Percentiles rank a stretch among this genome's conserved stretches.
Conservation (phyloP, 1,140 invertebrate genomes). For the Polyergus mexicanus region DNA sequence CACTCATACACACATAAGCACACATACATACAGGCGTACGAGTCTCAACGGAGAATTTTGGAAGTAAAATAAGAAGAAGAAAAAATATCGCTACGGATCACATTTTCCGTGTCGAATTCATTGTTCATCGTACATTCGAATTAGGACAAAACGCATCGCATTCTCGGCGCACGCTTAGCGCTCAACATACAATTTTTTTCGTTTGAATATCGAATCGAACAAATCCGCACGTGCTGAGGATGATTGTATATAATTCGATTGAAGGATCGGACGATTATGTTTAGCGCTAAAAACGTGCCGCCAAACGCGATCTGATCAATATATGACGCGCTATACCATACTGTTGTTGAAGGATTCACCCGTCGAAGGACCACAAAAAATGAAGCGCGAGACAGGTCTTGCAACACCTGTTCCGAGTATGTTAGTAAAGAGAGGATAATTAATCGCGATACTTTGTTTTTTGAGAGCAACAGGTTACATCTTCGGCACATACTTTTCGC, state of each 20-base stretch:
- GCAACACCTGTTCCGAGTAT: background rate
- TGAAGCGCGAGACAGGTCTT: conserved; percentile 18
- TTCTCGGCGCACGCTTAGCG: conserved; percentile 7
- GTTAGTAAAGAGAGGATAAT: conserved; percentile 18
- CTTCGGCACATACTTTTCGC: conserved; percentile 58
- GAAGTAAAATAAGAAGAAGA: conserved; percentile 13
- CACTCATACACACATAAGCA: background rate
- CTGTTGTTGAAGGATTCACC: conserved; percentile 64
- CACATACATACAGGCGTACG: conserved; percentile 41
- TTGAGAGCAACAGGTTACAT: conserved; percentile 64
- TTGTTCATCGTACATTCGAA: conserved; percentile 47
- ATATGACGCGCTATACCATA: conserved; percentile 56
- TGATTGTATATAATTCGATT: background rate
- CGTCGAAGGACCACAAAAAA: conserved; percentile 55
- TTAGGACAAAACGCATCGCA: conserved; percentile 34
- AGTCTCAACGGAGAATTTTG: conserved; percentile 41
- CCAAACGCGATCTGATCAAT: conserved; percentile 17
- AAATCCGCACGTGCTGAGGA: too few species aligned
- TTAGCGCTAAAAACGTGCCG: background rate
- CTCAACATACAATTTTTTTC: background rate
- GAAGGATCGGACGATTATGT: background rate
- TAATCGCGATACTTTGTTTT: conserved; percentile 36
- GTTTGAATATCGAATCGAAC: background rate
- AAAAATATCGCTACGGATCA: conserved; percentile 44
- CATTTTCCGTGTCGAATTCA: conserved; percentile 37